These are phyloP conservation scores for Octodon degus DNA, from an alignment of 2,113 vertebrate genomes.

Conservation along the genomic window DNA sequence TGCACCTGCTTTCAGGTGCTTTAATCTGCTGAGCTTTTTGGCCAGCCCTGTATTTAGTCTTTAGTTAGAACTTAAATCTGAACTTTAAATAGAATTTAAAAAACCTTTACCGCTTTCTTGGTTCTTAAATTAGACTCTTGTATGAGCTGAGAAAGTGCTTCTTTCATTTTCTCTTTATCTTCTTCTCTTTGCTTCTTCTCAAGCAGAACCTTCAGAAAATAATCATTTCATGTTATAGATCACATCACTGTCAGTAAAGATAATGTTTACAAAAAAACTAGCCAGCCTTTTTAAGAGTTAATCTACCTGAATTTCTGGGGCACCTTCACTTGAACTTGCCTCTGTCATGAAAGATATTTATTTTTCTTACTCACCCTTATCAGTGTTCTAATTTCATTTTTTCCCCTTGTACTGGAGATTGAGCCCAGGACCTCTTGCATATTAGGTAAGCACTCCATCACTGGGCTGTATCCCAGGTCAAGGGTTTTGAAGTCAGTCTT, in stretches of 20 bases:
- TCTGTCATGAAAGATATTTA: background rate
- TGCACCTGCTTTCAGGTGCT: too few relatives aligned
- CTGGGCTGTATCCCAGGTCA: background rate
- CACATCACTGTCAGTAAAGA: conserved; percentile 1
- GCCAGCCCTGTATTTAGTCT: background rate
- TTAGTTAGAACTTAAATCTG: conserved; percentile 3
- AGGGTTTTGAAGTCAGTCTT: background rate
- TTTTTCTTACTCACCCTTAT: background rate
- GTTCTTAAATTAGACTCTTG: conserved; percentile 89
- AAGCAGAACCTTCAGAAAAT: conserved; percentile 89
- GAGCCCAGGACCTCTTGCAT: background rate
- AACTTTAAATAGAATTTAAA: conserved; percentile 52
- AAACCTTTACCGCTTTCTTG: conserved; percentile 90
- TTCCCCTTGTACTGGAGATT: background rate
- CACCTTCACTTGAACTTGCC: background rate
- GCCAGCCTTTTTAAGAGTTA: background rate
- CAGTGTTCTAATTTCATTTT: background rate
- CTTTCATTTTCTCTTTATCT: conserved; percentile 91
- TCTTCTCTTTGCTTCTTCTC: conserved; percentile 93
- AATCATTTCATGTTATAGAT: conserved; percentile 59
- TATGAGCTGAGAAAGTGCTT: conserved; percentile 89
- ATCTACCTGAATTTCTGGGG: background rate
- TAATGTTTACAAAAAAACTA: background rate
- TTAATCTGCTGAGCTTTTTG: too few relatives aligned
- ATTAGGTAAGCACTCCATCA: background rate